phyloP scores from a whole-genome alignment of 1,140 invertebrate genomes.

The Pogonus chalceus region DNA sequence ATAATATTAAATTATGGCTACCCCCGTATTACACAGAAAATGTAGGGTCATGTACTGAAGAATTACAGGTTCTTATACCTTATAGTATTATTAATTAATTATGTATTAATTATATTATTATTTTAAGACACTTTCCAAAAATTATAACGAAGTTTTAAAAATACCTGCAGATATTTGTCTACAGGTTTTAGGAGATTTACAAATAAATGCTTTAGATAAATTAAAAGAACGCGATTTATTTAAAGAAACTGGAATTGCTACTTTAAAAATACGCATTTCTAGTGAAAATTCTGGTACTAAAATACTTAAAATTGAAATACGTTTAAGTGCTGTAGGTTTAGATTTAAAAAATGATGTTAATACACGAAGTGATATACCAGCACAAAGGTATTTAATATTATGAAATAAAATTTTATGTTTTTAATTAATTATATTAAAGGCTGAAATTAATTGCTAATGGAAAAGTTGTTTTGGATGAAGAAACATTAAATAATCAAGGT shows the following conservation, averaged over 20 bases:
- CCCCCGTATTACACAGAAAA: slow-evolving; percentile 51
- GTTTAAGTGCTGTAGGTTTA: slow-evolving; percentile 38
- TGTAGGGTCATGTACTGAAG: slow-evolving; percentile 31
- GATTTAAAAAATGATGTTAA: slow-evolving; percentile 47
- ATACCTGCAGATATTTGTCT: slow-evolving; percentile 40
- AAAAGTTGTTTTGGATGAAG: slow-evolving; percentile 46
- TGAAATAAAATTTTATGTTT: slow-evolving; percentile 2
- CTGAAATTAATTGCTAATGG: slow-evolving; percentile 59
- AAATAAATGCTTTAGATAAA: slow-evolving; percentile 56
- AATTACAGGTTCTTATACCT: slow-evolving; percentile 35
- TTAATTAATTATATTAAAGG: slow-evolving; percentile 29
- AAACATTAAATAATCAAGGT: slow-evolving; percentile 43
- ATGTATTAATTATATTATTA: slow-evolving; percentile 10
- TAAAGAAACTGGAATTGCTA: slow-evolving; percentile 52
- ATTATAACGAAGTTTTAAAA: slow-evolving; percentile 43
- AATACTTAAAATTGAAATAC: slow-evolving; percentile 38
- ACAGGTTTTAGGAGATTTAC: slow-evolving; percentile 45
- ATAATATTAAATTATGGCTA: slow-evolving; percentile 61
- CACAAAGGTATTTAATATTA: slow-evolving; percentile 33
- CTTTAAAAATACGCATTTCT: slow-evolving; percentile 47
- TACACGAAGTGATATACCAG: slow-evolving; percentile 35
- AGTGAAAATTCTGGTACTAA: slow-evolving; percentile 32
- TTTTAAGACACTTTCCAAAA: slow-evolving; percentile 46
- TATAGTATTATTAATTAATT: slow-evolving; percentile 13
- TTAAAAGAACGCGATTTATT: slow-evolving; percentile 50